Evolutionary conservation across 2,797 vertebrate genomes (phyloP).

Genomic region (Protonibea diacanthus): DNA sequence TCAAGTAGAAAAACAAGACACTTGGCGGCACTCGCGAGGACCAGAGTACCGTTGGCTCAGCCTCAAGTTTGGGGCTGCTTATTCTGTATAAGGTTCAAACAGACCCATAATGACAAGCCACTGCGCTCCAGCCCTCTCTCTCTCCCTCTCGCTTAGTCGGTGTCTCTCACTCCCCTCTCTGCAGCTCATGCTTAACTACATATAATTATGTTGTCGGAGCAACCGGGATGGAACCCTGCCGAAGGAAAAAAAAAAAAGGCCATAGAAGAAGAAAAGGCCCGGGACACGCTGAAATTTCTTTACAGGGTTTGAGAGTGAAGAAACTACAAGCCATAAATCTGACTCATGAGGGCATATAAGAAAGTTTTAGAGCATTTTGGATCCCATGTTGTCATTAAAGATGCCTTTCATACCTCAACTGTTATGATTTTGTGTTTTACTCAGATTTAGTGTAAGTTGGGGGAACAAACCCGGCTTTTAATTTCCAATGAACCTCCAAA

Average conservation of each 20-base stretch:
- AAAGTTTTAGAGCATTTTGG: conserved; percentile 31
- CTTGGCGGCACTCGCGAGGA: conserved; percentile 60
- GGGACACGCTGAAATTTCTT: conserved; percentile 57
- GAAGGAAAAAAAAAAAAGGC: conserved; percentile 46
- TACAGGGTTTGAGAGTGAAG: conserved; percentile 41
- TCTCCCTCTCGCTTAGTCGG: conserved; percentile 48
- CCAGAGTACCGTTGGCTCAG: conserved; percentile 55
- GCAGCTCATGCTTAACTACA: conserved; percentile 78
- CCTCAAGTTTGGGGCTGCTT: conserved; percentile 75
- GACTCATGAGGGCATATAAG: conserved; percentile 22
- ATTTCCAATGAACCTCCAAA: conserved; percentile 68
- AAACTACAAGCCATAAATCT: conserved; percentile 48
- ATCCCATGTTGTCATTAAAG: conserved; percentile 36
- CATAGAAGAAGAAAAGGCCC: conserved; percentile 38
- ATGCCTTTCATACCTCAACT: conserved; percentile 30
- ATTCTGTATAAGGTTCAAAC: conserved; percentile 86
- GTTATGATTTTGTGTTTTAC: conserved; percentile 17
- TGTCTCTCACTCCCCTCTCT: conserved; percentile 68
- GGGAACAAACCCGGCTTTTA: conserved; percentile 36
- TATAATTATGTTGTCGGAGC: conserved; percentile 87
- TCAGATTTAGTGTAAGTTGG: conserved; percentile 18
- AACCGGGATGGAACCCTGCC: conserved; percentile 75
- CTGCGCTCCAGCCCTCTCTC: conserved; percentile 66
- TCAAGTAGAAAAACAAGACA: conserved; percentile 70
- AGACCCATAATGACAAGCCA: conserved; percentile 86